Evolutionary conservation across 2,113 vertebrate species (phyloP).

Genomic region (Chinchilla lanigera): DNA sequence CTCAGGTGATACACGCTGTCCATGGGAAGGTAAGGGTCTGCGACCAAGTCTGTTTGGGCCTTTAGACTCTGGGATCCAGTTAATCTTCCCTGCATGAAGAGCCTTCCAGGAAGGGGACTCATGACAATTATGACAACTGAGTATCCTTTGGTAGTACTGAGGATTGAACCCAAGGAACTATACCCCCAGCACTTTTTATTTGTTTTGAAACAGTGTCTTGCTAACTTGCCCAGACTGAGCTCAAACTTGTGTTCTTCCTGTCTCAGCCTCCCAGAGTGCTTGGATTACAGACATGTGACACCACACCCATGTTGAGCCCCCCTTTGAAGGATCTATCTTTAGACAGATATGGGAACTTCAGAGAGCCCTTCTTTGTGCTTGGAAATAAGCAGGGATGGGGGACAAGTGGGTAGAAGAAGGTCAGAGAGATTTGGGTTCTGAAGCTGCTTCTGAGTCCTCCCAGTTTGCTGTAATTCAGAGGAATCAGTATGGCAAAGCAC

Average conservation of each 20-base stretch:
- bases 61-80: neutral
- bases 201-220: neutral
- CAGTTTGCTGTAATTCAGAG: neutral
- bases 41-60: neutral
- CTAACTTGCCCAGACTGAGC: neutral
- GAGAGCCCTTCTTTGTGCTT: neutral
- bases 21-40: neutral
- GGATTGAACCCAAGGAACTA: neutral
- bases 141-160: neutral
- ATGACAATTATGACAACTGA: neutral
- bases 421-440: neutral
- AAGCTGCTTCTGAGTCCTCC: neutral
- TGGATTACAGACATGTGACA: neutral
- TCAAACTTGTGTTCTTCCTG: neutral
- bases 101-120: neutral
- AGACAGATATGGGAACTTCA: neutral
- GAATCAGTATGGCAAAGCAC: neutral
- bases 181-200: neutral
- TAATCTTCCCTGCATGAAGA: neutral
- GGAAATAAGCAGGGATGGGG: neutral
- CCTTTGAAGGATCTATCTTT: neutral
- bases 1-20: neutral
- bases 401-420: too few species aligned
- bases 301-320: neutral
- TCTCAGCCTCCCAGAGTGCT: neutral